Evolutionary conservation across 1,140 invertebrate genomes (phyloP).

Genomic region (Pseudomyrmex pallidus): DNA sequence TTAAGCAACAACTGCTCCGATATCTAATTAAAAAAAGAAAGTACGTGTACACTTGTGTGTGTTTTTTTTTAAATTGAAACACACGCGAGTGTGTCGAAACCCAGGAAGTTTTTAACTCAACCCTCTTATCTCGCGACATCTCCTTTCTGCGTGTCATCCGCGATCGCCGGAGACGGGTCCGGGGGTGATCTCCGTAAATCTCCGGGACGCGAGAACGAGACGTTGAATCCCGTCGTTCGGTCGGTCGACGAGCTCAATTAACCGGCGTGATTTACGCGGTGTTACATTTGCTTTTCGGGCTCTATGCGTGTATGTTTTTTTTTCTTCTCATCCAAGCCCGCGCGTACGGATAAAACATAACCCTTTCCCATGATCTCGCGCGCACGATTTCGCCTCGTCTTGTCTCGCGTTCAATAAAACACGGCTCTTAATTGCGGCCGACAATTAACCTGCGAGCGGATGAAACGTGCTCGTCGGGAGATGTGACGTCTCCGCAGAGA

Average conservation of each 20-base stretch:
- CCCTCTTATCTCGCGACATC: slow-evolving; percentile 11
- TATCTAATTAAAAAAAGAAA: neutral
- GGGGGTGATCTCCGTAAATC: neutral
- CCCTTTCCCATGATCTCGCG: slow-evolving; percentile 54
- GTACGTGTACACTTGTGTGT: too few relatives aligned
- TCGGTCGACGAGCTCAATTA: slow-evolving; percentile 24
- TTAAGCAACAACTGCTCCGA: neutral
- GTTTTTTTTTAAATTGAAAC: too few relatives aligned
- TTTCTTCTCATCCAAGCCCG: too few relatives aligned
- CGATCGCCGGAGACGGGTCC: slow-evolving; percentile 1
- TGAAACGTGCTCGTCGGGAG: neutral
- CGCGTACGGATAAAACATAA: slow-evolving; percentile 19
- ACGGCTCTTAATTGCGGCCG: slow-evolving; percentile 46
- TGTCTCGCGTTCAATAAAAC: slow-evolving; percentile 43
- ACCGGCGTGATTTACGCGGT: slow-evolving; percentile 24
- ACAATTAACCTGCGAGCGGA: slow-evolving; percentile 43
- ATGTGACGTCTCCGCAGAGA: neutral
- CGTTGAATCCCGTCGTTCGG: neutral
- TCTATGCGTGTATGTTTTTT: too few relatives aligned
- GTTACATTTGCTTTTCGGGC: slow-evolving; percentile 31
- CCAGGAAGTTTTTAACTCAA: neutral
- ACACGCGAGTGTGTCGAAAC: neutral
- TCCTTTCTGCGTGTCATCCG: slow-evolving; percentile 30
- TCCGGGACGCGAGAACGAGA: neutral
- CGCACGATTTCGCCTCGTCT: neutral